phyloP scores from a whole-genome alignment of 2,888 invertebrate species.

The Xestia rhomboidea region DNA sequence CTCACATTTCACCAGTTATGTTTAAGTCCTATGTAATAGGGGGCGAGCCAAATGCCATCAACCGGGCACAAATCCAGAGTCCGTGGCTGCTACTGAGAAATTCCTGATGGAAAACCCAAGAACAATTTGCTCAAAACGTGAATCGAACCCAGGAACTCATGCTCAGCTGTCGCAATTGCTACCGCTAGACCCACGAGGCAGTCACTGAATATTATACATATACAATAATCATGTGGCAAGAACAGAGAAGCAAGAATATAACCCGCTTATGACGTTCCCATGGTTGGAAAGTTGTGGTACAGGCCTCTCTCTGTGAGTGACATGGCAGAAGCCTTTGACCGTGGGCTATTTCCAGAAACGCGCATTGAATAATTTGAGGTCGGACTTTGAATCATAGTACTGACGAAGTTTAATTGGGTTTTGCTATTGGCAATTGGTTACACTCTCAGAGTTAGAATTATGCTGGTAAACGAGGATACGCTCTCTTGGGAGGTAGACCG shows the following conservation, averaged over 20 bases:
- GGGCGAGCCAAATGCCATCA: too few relatives aligned
- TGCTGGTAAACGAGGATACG: conserved; percentile 41
- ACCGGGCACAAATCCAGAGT: too few relatives aligned
- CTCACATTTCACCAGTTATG: too few relatives aligned
- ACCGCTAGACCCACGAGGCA: too few relatives aligned
- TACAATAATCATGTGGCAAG: too few relatives aligned
- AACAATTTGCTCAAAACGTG: too few relatives aligned
- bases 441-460: conserved; percentile 48
- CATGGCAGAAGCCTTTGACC: neutral
- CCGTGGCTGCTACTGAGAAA: too few relatives aligned
- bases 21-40: too few relatives aligned
- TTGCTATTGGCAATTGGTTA: conserved; percentile 56
- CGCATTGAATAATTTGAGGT: conserved; percentile 46
- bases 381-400: conserved; percentile 50
- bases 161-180: too few relatives aligned
- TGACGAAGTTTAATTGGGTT: conserved; percentile 54
- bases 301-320: neutral
- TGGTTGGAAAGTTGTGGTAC: neutral
- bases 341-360: conserved; percentile 41
- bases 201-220: too few relatives aligned
- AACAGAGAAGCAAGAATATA: neutral
- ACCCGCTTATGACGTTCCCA: neutral
- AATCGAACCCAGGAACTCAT: too few relatives aligned
- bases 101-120: too few relatives aligned
- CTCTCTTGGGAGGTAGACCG: conserved; percentile 38